These are phyloP conservation scores for Pseudochaenichthys georgianus DNA, from an alignment of 2,797 vertebrate genomes.

Conservation along the genomic window DNA sequence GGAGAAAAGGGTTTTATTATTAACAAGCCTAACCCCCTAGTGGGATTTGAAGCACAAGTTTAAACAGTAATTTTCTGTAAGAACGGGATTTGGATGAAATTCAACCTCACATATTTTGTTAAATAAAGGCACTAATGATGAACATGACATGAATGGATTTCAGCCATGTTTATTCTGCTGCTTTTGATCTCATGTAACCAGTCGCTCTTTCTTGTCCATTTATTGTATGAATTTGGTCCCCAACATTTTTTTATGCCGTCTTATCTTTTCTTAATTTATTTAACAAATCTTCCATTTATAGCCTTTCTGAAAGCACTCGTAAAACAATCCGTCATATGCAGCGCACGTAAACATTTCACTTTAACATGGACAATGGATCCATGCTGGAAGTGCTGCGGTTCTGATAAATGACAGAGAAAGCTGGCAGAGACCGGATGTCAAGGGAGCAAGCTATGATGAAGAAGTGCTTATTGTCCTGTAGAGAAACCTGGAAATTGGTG, in stretches of 20 bases:
- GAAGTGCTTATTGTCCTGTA: conserved; percentile 21
- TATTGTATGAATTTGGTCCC: not conserved
- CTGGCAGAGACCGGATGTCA: conserved; percentile 6
- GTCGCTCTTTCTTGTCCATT: not conserved
- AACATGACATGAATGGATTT: conserved; percentile 2
- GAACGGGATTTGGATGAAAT: conserved; percentile 5
- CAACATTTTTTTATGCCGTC: not conserved
- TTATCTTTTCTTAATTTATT: not conserved
- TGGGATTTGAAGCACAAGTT: conserved; percentile 17
- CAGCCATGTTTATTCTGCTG: conserved; percentile 4
- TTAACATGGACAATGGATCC: not conserved
- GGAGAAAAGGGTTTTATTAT: conserved; percentile 6
- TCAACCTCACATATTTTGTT: conserved; percentile 7
- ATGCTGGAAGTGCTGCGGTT: conserved; percentile 25
- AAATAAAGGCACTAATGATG: conserved; percentile 8
- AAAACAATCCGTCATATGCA: not conserved
- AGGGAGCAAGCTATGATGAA: conserved; percentile 33
- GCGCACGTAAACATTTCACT: not conserved
- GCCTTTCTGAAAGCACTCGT: conserved; percentile 8
- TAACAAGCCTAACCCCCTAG: conserved; percentile 12
- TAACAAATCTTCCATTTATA: not conserved
- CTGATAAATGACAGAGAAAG: conserved; percentile 30
- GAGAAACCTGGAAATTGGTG: conserved; percentile 44
- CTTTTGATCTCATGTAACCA: conserved; percentile 5
- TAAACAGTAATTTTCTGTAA: conserved; percentile 4